A percentile compares a stretch with the other conserved stretches of the same genome.
phyloP scores from a whole-genome alignment of 2,797 vertebrate species.

The Paguma larvata region DNA sequence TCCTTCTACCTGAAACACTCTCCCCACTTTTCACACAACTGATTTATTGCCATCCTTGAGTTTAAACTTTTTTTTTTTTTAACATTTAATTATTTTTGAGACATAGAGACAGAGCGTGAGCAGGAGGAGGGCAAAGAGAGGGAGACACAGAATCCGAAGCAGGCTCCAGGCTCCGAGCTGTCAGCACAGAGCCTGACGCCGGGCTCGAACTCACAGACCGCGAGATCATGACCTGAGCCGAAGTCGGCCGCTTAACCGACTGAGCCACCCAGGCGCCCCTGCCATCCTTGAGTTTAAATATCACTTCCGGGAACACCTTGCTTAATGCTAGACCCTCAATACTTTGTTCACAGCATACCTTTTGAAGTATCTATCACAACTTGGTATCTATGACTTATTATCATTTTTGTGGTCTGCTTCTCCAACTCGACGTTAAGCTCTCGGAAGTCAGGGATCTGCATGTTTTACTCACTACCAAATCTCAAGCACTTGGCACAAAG shows the following conservation, averaged over 20 bases:
- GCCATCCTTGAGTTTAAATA: neutral
- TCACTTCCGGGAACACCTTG: neutral
- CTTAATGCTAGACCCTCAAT: neutral
- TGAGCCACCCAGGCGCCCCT: no score
- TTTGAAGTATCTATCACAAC: neutral
- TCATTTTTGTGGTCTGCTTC: neutral
- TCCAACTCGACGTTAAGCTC: neutral
- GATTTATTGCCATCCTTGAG: neutral
- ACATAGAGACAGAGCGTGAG: no score
- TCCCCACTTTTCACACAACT: neutral
- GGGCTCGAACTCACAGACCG: no score
- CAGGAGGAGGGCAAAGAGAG: no score
- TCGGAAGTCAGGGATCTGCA: neutral
- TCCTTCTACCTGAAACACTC: neutral
- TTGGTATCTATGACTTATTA: neutral
- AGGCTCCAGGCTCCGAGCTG: no score
- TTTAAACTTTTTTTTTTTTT: no score
- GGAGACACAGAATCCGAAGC: no score
- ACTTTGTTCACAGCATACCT: neutral
- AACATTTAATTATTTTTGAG: no score
- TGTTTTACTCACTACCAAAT: neutral
- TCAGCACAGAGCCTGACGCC: no score
- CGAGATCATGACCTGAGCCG: no score
- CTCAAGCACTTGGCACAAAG: neutral
- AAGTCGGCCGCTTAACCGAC: no score